Evolutionary conservation across 37 sponge, comb jelly and placozoan genomes (phyloP), one percentile per base, ranked within the genome.

Genomic region (Hexactinellida sp.): DNA sequence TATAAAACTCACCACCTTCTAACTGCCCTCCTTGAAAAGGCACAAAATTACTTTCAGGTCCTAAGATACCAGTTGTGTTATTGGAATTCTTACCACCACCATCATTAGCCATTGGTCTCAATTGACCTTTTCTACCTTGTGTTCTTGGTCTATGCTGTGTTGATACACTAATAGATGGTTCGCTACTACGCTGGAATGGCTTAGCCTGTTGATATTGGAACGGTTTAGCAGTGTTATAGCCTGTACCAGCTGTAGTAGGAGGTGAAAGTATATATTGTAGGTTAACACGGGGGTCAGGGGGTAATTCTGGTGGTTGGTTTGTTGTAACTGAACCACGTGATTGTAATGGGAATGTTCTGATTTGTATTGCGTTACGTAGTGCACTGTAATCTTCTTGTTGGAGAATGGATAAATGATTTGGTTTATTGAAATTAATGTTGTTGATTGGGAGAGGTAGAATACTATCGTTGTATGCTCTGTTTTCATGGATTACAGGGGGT

Each of bases 141-240:
- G 76, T 63, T n/a, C 30, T 63, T 3, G 76, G 76, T 28, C 76
- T 63, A 63, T 63, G 76, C 76, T 63, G 76, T 63, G 76, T 7
- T n/a, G 13, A n/a, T n/a, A 23, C 34, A 7, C 76, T 23, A 23
- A 23, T 63, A n/a, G 76, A 63, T 3, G 21, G 1, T 21, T 63
- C 76, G 13, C 76, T 63, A 28, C 34, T 63, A 10, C 76, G 21
- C 34, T 63, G 76, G 13, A 63, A 63, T 25, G 76, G 76, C 34
- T 63, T 63, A 23, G 76, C 76, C 34, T 63, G 76, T n/a, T 63
- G 76, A 63, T 63, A 63, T 63, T 63, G 76, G 30, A 63, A 63
- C 25, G 76, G 76, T 63, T 63, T 63, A 3, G 13, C 76, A 21
- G 76, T 25, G 76, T 63, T 63, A n/a, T 63, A 63, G 21, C 76